Evolutionary conservation across 2,797 vertebrate species (phyloP).

Genomic region (Sarcoramphus papa): DNA sequence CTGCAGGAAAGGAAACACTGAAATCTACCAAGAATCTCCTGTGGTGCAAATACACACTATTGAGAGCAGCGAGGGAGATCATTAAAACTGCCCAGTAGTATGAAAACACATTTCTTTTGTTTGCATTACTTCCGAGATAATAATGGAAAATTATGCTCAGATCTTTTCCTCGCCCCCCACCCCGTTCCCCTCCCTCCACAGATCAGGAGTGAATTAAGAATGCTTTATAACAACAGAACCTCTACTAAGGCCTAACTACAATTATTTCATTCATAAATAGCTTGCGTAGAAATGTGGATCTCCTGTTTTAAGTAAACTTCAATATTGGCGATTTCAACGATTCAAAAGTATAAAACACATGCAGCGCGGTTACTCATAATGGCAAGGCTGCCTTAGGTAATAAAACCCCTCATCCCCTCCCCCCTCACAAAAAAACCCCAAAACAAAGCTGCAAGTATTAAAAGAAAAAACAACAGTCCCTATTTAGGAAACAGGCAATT

Average conservation of each 20-base stretch:
- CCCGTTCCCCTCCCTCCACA: not conserved
- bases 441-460: not conserved
- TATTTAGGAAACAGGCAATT: not conserved
- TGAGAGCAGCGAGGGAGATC: not conserved
- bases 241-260: not conserved
- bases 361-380: not conserved
- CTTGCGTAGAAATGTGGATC: rapidly evolving
- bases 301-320: not conserved
- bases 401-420: not conserved
- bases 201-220: not conserved
- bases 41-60: rapidly evolving
- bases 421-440: not conserved
- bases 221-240: not conserved
- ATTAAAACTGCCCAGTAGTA: rapidly evolving
- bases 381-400: not conserved
- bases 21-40: not conserved
- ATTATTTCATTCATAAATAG: not conserved
- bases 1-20: not conserved
- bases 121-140: not conserved
- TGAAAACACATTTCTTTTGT: not conserved
- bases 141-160: not conserved
- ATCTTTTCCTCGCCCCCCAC: not conserved
- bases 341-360: not conserved
- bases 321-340: rapidly evolving
- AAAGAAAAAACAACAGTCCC: not conserved